Percentiles rank a stretch among this genome's conserved stretches.
Evolutionary conservation across 1,140 invertebrate genomes (phyloP).

Genomic region (Nasonia longicornis): DNA sequence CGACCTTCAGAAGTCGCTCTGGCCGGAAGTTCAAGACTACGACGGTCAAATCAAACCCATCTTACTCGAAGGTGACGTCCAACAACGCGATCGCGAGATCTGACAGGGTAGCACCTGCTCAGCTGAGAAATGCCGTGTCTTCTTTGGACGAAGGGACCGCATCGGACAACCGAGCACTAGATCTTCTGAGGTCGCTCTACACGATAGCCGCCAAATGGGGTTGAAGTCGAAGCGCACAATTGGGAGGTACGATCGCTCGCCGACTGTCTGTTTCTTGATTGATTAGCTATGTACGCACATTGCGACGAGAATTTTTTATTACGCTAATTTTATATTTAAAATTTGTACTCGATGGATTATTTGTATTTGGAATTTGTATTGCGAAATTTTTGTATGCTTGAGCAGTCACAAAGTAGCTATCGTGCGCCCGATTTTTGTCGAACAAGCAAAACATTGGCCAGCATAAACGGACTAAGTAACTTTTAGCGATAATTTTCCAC

Average conservation of each 20-base stretch:
- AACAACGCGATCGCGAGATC: slow-evolving; percentile 60
- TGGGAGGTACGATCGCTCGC: slow-evolving; percentile 21
- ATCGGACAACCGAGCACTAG: slow-evolving; percentile 82
- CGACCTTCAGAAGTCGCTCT: slow-evolving; percentile 63
- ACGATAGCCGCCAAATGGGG: slow-evolving; percentile 84
- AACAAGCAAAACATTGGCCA: slow-evolving; percentile 38
- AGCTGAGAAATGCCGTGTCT: slow-evolving; percentile 63
- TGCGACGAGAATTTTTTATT: not conserved
- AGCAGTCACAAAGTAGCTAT: slow-evolving; percentile 9
- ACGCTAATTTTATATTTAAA: slow-evolving; percentile 26
- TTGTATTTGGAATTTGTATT: not conserved
- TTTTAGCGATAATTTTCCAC: slow-evolving; percentile 44
- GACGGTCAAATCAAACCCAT: slow-evolving; percentile 32
- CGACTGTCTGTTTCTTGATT: slow-evolving; percentile 12
- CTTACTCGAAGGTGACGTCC: slow-evolving; percentile 17
- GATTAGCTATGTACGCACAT: not conserved
- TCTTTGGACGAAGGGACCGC: slow-evolving; percentile 63
- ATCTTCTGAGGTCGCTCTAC: slow-evolving; percentile 84
- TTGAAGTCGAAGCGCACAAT: slow-evolving; percentile 53
- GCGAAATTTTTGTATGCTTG: not conserved
- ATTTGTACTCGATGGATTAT: not conserved
- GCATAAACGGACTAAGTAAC: slow-evolving; percentile 42
- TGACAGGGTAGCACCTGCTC: slow-evolving; percentile 49
- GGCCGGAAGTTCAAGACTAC: slow-evolving; percentile 58
- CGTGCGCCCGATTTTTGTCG: slow-evolving; percentile 14